phyloP scores from a whole-genome alignment of 2,113 vertebrate genomes.

The Syrmaticus mikado region DNA sequence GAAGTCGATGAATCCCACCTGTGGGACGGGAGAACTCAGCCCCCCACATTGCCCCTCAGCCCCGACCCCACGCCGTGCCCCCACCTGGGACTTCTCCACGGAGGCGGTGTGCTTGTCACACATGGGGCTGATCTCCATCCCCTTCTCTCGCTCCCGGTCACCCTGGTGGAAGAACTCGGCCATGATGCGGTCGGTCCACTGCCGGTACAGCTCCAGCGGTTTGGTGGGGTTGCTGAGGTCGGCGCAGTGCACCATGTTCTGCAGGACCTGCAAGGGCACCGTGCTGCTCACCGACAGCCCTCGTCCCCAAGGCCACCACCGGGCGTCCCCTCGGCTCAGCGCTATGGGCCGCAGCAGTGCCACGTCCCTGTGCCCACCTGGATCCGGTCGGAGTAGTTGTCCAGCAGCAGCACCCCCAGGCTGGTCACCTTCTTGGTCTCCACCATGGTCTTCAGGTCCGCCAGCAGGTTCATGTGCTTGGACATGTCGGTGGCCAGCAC shows the following conservation, averaged over 20 bases:
- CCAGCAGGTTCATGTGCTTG: slow-evolving; percentile 94
- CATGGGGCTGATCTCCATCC: slow-evolving; percentile 96
- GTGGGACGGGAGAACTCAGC: background rate
- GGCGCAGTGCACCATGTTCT: slow-evolving; percentile 94
- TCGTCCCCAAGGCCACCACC: background rate
- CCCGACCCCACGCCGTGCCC: fast-evolving
- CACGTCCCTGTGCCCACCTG: slow-evolving; percentile 72
- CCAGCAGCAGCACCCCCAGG: slow-evolving; percentile 89
- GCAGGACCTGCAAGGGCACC: slow-evolving; percentile 82
- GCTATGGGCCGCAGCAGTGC: background rate
- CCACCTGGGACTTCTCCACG: slow-evolving; percentile 92
- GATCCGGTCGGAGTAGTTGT: slow-evolving; percentile 93
- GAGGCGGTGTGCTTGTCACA: slow-evolving; percentile 93
- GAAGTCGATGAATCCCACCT: slow-evolving; percentile 96
- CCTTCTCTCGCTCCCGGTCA: slow-evolving; percentile 87
- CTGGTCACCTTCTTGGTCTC: slow-evolving; percentile 97
- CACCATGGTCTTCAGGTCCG: slow-evolving; percentile 95
- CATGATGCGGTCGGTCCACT: slow-evolving; percentile 93
- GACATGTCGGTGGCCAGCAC: slow-evolving; percentile 96
- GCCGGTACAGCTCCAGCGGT: slow-evolving; percentile 88
- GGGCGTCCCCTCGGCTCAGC: background rate
- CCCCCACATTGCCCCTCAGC: fast-evolving
- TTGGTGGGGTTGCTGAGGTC: slow-evolving; percentile 96
- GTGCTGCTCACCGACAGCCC: fast-evolving
- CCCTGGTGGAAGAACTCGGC: slow-evolving; percentile 92